Evolutionary conservation across 1,140 invertebrate genomes (phyloP).

Genomic region (Macrosteles quadrilineatus): DNA sequence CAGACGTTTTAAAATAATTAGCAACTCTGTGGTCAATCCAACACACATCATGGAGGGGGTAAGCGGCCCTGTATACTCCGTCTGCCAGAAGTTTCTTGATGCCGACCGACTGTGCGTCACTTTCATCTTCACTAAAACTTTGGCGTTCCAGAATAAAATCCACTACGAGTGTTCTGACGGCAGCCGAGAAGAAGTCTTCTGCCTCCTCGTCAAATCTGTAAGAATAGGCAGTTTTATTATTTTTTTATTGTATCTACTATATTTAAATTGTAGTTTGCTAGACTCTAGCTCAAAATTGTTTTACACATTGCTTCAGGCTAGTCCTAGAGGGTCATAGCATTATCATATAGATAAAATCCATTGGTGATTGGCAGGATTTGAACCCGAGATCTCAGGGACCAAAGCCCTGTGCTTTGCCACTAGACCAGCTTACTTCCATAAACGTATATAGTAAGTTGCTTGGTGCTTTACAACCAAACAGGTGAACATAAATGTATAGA

Average conservation of each 20-base stretch:
- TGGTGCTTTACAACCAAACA: too few species aligned
- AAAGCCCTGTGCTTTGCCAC: too few species aligned
- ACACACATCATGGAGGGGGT: conserved; percentile 89
- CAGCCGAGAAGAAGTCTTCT: conserved; percentile 81
- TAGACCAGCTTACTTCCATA: too few species aligned
- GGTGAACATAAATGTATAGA: too few species aligned
- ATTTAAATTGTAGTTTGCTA: not conserved
- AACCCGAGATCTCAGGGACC: too few species aligned
- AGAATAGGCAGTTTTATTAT: conserved; percentile 37
- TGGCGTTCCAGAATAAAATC: conserved; percentile 91
- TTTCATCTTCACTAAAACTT: conserved; percentile 65
- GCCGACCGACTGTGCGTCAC: conserved; percentile 77
- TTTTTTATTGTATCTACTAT: not conserved
- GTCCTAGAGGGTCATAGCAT: too few species aligned
- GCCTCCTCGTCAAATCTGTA: conserved; percentile 79
- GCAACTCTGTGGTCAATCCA: too few species aligned
- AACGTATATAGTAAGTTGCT: not conserved
- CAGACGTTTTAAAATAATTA: too few species aligned
- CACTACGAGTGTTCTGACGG: conserved; percentile 82
- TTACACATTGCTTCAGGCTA: too few species aligned
- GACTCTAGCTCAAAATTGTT: not conserved
- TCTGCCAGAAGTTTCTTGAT: conserved; percentile 80
- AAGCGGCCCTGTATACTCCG: conserved; percentile 77
- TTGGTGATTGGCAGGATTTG: too few species aligned
- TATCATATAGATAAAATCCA: too few species aligned